Conservation (phyloP, 1,140 invertebrate species). For the Pygmarrhopalites habei region DNA sequence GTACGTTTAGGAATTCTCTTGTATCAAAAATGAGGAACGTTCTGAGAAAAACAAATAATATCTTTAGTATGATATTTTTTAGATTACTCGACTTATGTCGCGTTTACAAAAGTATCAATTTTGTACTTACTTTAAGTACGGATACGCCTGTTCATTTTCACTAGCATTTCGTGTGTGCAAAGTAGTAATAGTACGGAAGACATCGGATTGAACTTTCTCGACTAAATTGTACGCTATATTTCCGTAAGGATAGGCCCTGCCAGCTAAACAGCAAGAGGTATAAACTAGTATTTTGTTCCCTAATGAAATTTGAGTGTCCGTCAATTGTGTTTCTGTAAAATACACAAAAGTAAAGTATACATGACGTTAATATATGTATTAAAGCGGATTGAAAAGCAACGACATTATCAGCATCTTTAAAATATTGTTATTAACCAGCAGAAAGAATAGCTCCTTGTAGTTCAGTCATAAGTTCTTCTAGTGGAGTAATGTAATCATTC, state of each 20-base stretch:
- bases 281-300: conserved; percentile 91
- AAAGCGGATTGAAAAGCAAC: not conserved
- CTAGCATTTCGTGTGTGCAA: conserved; percentile 59
- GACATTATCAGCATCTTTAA: not conserved
- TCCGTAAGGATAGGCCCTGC: conserved; percentile 79
- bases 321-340: conserved; percentile 40
- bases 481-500: conserved; percentile 70
- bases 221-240: conserved; percentile 64
- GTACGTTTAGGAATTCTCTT: conserved; percentile 80
- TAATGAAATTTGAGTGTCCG: conserved; percentile 47
- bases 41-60: too few species aligned
- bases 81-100: too few species aligned
- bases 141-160: conserved; percentile 64
- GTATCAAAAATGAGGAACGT: conserved; percentile 78
- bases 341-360: conserved; percentile 21
- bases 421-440: conserved; percentile 35
- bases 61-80: too few species aligned
- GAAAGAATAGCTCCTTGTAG: conserved; percentile 46
- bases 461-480: conserved; percentile 65
- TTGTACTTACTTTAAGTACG: conserved; percentile 58
- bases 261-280: conserved; percentile 85
- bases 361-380: not conserved
- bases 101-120: too few species aligned
- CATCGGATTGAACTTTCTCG: conserved; percentile 66
- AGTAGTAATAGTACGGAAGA: conserved; percentile 46